Conservation (phyloP, 2,113 vertebrate species). For the Neodon shergylaensis region DNA sequence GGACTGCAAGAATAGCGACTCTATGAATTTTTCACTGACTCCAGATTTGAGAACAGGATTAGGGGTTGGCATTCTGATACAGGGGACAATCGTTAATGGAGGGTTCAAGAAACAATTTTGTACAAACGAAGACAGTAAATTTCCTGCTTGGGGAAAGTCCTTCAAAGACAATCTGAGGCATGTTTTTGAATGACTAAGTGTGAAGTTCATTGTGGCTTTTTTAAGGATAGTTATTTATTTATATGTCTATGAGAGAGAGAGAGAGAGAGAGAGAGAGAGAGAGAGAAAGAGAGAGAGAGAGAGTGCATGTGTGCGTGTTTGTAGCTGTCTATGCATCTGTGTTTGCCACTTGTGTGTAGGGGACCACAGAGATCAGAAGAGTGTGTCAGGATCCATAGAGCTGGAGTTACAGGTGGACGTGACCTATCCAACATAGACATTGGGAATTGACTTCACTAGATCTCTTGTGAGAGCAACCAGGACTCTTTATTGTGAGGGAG, state of each 20-base stretch:
- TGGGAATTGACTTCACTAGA: not conserved
- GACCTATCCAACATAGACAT: no score
- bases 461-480: not conserved
- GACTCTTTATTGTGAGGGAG: not conserved
- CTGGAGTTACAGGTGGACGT: not conserved
- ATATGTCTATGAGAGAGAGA: not conserved
- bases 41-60: no score
- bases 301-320: not conserved
- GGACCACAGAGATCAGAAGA: not conserved
- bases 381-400: no score
- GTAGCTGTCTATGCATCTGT: not conserved
- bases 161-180: not conserved
- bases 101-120: not conserved
- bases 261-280: no score
- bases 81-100: rapidly evolving
- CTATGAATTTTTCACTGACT: not conserved
- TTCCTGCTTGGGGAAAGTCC: not conserved
- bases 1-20: not conserved
- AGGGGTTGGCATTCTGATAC: not conserved
- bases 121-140: not conserved
- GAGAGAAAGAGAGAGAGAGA: no score
- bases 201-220: not conserved
- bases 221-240: not conserved
- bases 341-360: not conserved
- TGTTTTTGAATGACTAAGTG: not conserved